Conservation (phyloP, 2,888 invertebrate genomes). For the Gandaritis pyraliata region DNA sequence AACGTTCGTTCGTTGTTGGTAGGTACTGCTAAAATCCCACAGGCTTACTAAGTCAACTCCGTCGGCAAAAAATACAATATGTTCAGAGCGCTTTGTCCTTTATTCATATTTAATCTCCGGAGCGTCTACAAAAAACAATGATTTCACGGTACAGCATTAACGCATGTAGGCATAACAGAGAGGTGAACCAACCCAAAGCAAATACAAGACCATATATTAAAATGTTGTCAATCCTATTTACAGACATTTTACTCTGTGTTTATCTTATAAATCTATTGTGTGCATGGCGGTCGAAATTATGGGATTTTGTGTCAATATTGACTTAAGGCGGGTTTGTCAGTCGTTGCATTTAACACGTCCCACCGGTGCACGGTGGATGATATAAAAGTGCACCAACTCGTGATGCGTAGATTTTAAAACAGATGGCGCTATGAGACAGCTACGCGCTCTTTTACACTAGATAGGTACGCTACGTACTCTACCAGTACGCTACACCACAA, state of each 20-base stretch:
- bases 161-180: conserved; percentile 82
- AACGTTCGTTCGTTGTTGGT: conserved; percentile 47
- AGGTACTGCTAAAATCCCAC: conserved; percentile 68
- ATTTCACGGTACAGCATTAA: conserved; percentile 84
- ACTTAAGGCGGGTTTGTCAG: conserved; percentile 72
- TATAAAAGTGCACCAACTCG: conserved; percentile 48
- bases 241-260: conserved; percentile 83
- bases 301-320: conserved; percentile 82
- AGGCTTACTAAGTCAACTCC: conserved; percentile 71
- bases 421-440: conserved; percentile 66
- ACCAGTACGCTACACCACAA: too few relatives aligned
- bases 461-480: too few relatives aligned
- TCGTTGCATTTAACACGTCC: conserved; percentile 81
- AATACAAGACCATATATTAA: conserved; percentile 82
- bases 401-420: conserved; percentile 17
- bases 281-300: conserved; percentile 81
- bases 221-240: conserved; percentile 84
- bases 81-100: conserved; percentile 76
- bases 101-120: conserved; percentile 81
- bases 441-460: conserved; percentile 4
- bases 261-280: conserved; percentile 84
- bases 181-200: conserved; percentile 74
- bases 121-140: conserved; percentile 80
- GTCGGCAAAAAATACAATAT: conserved; percentile 68
- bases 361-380: conserved; percentile 64